These are phyloP conservation scores for Scolanthus callimorphus DNA, from an alignment of 92 coral and sea anemone species.

Conservation along the genomic window DNA sequence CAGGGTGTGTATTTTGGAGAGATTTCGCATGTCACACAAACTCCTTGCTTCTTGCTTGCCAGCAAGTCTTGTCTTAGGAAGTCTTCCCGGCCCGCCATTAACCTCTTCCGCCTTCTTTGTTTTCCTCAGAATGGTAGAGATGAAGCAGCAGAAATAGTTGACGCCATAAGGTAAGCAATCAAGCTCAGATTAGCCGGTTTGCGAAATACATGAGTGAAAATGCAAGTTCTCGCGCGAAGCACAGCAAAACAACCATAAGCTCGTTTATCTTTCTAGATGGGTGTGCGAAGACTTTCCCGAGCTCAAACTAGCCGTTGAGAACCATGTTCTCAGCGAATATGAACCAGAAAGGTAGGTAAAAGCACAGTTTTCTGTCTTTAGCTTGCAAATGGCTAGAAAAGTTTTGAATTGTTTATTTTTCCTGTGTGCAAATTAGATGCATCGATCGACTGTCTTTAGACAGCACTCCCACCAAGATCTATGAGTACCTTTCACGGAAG, in stretches of 20 bases:
- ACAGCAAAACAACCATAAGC: no score
- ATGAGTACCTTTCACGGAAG: no score
- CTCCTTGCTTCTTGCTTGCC: no score
- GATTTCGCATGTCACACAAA: no score
- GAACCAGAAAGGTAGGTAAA: constrained; percentile 84
- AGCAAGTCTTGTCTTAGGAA: no score
- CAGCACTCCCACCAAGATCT: no score
- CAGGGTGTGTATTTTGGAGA: constrained; percentile 82
- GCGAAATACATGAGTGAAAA: no score
- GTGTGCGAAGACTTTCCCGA: constrained; percentile 97
- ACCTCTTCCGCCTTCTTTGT: constrained; percentile 5
- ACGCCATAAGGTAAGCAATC: constrained; percentile 79
- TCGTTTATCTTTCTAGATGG: constrained; percentile 63
- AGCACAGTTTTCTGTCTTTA: background rate
- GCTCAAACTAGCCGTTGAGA: constrained; percentile 93
- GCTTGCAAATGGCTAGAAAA: background rate
- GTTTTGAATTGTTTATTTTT: background rate
- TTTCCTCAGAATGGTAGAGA: constrained; percentile 87
- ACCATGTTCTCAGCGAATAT: constrained; percentile 78
- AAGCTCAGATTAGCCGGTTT: background rate
- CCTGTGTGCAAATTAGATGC: constrained; percentile 4
- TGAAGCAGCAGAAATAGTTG: constrained; percentile 91
- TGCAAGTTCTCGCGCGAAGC: background rate
- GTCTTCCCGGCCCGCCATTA: no score
- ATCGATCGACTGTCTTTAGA: no score